Evolutionary conservation across 2,797 vertebrate species (phyloP).

Genomic region (Buphagus erythrorhynchus): DNA sequence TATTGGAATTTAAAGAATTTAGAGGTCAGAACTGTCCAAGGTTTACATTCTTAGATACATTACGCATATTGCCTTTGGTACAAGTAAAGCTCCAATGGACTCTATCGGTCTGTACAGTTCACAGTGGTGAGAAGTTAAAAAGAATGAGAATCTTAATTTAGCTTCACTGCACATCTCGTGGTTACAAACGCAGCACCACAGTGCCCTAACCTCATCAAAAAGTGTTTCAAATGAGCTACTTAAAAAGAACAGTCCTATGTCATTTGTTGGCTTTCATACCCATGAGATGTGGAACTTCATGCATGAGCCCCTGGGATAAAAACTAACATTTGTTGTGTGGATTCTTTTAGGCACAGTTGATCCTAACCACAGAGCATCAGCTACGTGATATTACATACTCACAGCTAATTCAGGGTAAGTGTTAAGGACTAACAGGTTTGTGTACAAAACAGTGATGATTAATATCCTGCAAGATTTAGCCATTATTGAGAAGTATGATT

Average conservation of each 20-base stretch:
- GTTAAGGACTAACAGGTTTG: background rate
- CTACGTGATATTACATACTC: background rate
- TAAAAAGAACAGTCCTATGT: background rate
- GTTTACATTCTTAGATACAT: constrained; percentile 29
- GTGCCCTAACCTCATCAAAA: background rate
- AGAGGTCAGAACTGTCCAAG: constrained; percentile 45
- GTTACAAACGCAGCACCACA: background rate
- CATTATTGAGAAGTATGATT: background rate
- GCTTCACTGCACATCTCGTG: background rate
- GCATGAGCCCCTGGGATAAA: background rate
- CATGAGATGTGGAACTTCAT: background rate
- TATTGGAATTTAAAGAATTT: constrained; percentile 62
- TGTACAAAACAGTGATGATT: background rate
- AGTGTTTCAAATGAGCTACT: background rate
- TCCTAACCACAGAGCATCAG: background rate
- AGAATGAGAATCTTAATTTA: background rate
- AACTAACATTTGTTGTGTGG: background rate
- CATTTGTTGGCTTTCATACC: background rate
- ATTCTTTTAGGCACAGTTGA: background rate
- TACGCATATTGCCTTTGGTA: background rate
- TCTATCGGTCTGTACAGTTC: background rate
- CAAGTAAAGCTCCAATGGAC: background rate
- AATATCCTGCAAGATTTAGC: background rate
- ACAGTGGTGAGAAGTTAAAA: background rate
- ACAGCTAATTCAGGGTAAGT: background rate